A percentile compares a stretch with the other conserved stretches of the same genome.
phyloP scores from a whole-genome alignment of 2,888 invertebrate genomes.

The Asteroscopus sphinx region DNA sequence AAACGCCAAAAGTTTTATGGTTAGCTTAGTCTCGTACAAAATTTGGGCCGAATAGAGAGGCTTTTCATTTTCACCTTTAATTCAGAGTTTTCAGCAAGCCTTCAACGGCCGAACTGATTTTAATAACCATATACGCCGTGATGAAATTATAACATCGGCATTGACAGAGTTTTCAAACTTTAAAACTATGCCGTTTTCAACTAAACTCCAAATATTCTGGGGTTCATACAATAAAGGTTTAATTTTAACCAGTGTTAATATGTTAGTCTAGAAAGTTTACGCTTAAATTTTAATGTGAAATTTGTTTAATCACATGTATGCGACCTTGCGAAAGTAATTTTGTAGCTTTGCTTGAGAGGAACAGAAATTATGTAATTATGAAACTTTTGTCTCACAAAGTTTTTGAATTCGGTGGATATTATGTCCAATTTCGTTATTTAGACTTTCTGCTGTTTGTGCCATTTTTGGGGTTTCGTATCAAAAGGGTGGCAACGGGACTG shows the following conservation, averaged over 20 bases:
- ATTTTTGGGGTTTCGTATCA: too few species aligned
- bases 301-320: slow-evolving; percentile 8
- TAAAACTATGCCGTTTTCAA: slow-evolving; percentile 60
- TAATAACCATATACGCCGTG: slow-evolving; percentile 55
- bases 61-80: slow-evolving; percentile 73
- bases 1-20: slow-evolving; percentile 73
- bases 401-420: background rate
- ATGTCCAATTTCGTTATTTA: background rate
- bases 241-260: slow-evolving; percentile 45
- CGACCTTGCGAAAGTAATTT: background rate
- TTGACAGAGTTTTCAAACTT: slow-evolving; percentile 57
- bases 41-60: slow-evolving; percentile 71
- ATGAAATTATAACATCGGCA: slow-evolving; percentile 67
- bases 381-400: background rate
- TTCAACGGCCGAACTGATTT: slow-evolving; percentile 62
- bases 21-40: slow-evolving; percentile 71
- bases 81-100: slow-evolving; percentile 67
- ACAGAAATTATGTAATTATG: background rate
- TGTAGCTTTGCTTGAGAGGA: background rate
- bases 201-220: slow-evolving; percentile 38
- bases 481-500: too few species aligned
- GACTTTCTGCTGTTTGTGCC: too few species aligned
- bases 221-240: slow-evolving; percentile 28
- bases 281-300: slow-evolving; percentile 18
- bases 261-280: slow-evolving; percentile 43